phyloP scores from a whole-genome alignment of 2,113 vertebrate genomes.

The Takifugu flavidus region DNA sequence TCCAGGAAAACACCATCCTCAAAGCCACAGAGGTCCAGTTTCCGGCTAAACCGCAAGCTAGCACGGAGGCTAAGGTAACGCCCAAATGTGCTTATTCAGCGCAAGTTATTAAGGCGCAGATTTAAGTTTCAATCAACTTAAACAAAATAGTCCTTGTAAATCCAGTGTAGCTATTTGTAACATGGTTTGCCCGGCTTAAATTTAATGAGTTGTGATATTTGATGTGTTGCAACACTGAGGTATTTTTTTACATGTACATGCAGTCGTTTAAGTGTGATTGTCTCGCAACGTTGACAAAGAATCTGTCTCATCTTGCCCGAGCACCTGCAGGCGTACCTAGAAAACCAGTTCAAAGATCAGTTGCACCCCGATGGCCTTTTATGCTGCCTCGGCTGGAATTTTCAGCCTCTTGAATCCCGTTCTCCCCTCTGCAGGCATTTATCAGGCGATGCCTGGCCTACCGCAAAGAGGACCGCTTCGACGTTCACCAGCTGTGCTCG shows the following conservation, averaged over 20 bases:
- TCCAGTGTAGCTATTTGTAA: background rate
- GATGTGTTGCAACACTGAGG: background rate
- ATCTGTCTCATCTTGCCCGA: background rate
- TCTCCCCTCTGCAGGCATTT: conserved; percentile 81
- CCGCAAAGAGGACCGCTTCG: conserved; percentile 96
- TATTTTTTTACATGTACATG: background rate
- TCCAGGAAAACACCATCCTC: conserved; percentile 99
- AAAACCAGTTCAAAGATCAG: background rate
- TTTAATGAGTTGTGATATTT: background rate
- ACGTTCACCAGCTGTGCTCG: conserved; percentile 95
- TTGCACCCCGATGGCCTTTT: background rate
- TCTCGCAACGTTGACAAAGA: too few relatives aligned
- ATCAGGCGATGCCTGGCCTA: conserved; percentile 98
- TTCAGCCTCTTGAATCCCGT: background rate
- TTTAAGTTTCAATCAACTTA: too few relatives aligned
- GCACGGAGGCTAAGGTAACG: conserved; percentile 96
- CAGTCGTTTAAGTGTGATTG: too few relatives aligned
- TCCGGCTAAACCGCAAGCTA: conserved; percentile 98
- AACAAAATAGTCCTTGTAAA: background rate
- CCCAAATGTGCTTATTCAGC: too few relatives aligned
- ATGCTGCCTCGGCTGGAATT: background rate
- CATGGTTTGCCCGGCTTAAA: background rate
- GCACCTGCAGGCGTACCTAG: background rate
- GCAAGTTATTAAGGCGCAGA: background rate
- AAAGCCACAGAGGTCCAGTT: conserved; percentile 99